phyloP scores from a whole-genome alignment of 2,888 invertebrate species.

The Melanotus villosus region DNA sequence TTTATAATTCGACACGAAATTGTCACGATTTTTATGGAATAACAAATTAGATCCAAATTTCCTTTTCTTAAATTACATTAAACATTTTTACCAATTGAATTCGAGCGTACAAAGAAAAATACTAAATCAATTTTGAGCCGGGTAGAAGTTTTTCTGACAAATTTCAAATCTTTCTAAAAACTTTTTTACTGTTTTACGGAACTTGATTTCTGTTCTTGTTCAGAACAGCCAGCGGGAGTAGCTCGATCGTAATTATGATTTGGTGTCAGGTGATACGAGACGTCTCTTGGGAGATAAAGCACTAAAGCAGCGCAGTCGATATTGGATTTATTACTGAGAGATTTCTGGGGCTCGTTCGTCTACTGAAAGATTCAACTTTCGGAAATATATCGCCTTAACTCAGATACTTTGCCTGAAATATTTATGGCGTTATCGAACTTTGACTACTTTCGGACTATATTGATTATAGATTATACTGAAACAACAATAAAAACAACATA shows the following conservation, averaged over 20 bases:
- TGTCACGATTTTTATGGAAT: no score
- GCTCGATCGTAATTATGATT: slow-evolving; percentile 61
- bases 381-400: slow-evolving; percentile 49
- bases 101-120: not conserved
- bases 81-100: no score
- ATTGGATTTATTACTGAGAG: slow-evolving; percentile 59
- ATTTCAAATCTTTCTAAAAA: slow-evolving; percentile 58
- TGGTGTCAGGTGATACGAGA: slow-evolving; percentile 62
- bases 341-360: slow-evolving; percentile 48
- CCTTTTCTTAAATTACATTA: no score
- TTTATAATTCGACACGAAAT: no score
- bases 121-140: no score
- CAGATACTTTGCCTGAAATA: slow-evolving; percentile 48
- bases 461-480: slow-evolving; percentile 41
- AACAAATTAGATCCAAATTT: no score
- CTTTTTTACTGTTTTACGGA: slow-evolving; percentile 54
- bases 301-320: slow-evolving; percentile 59
- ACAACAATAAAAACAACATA: slow-evolving; percentile 35
- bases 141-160: slow-evolving; percentile 29
- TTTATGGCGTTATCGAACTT: slow-evolving; percentile 48
- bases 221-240: slow-evolving; percentile 22
- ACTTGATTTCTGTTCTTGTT: slow-evolving; percentile 50
- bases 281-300: slow-evolving; percentile 56
- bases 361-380: slow-evolving; percentile 49
- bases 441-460: slow-evolving; percentile 45